These are phyloP conservation scores for Festucalex cinctus DNA, from an alignment of 2,113 vertebrate species.

Conservation along the genomic window DNA sequence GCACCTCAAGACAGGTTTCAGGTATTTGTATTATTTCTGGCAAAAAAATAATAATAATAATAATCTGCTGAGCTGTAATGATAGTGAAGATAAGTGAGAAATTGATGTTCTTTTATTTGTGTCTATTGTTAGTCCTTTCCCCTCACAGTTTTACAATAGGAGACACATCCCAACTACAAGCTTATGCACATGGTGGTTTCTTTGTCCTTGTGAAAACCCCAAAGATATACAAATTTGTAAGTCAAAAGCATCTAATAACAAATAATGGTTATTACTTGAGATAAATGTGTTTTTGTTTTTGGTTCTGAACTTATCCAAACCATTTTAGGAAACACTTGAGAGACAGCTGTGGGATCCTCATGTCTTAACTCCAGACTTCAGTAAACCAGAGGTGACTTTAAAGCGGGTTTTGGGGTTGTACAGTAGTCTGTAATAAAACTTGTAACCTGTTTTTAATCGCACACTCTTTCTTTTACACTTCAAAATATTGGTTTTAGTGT, in stretches of 20 bases:
- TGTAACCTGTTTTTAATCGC: not conserved
- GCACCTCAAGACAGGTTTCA: constrained; percentile 79
- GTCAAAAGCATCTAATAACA: constrained; percentile 41
- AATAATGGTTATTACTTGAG: not conserved
- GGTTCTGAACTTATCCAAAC: constrained; percentile 4
- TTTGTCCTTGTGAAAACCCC: constrained; percentile 86
- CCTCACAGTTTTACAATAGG: constrained; percentile 90
- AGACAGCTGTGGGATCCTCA: constrained; percentile 83
- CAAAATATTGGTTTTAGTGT: too few relatives aligned
- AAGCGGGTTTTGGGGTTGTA: not conserved
- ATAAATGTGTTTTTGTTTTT: not conserved
- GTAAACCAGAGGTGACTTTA: constrained; percentile 88
- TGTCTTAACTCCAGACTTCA: constrained; percentile 85
- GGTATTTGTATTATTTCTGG: constrained; percentile 68
- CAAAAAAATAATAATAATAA: too few relatives aligned
- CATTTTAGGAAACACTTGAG: constrained; percentile 82
- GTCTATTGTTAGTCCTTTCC: constrained; percentile 80
- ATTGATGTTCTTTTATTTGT: constrained; percentile 10
- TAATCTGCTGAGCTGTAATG: not conserved
- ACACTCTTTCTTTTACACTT: not conserved
- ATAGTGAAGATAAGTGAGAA: not conserved
- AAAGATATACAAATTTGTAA: constrained; percentile 87
- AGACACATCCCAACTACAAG: constrained; percentile 81
- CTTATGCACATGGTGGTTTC: constrained; percentile 90
- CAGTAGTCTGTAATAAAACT: not conserved